A percentile compares a stretch with the other conserved stretches of the same genome.
phyloP scores from a whole-genome alignment of 2,797 vertebrate genomes.

The Anguilla marmorata region DNA sequence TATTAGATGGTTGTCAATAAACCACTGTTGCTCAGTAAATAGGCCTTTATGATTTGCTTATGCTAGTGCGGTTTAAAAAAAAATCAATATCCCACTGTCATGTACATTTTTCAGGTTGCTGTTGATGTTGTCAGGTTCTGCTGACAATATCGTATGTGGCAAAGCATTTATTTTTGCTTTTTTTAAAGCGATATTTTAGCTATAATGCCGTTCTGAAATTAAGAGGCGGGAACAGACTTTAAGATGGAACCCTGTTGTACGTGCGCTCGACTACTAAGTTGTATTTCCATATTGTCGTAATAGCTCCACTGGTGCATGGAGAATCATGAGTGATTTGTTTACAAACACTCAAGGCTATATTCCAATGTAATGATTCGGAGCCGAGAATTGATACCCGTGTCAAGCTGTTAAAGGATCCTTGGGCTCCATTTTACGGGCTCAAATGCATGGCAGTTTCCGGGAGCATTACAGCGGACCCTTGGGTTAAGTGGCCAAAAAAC shows the following conservation, averaged over 20 bases:
- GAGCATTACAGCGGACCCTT: background rate
- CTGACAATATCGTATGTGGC: background rate
- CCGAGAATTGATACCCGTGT: conserved; percentile 1
- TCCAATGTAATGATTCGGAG: background rate
- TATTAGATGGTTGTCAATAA: background rate
- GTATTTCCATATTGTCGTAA: background rate
- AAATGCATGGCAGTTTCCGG: background rate
- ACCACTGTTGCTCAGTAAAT: background rate
- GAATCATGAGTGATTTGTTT: background rate
- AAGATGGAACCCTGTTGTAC: background rate
- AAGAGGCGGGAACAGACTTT: background rate
- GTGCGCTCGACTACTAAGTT: background rate
- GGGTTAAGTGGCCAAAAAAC: conserved; percentile 14
- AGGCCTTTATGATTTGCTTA: background rate
- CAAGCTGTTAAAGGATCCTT: background rate
- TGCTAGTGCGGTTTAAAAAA: background rate
- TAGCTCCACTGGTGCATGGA: background rate
- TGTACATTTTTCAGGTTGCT: background rate
- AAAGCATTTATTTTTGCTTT: background rate
- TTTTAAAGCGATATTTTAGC: background rate
- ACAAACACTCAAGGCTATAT: background rate
- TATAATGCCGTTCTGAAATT: background rate
- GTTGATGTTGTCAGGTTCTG: conserved; percentile 9
- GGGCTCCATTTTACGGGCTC: background rate
- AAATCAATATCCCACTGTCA: background rate